A percentile compares a stretch with the other conserved stretches of the same genome.
Conservation (phyloP, 2,113 vertebrate genomes). For the Megaleporinus macrocephalus region DNA sequence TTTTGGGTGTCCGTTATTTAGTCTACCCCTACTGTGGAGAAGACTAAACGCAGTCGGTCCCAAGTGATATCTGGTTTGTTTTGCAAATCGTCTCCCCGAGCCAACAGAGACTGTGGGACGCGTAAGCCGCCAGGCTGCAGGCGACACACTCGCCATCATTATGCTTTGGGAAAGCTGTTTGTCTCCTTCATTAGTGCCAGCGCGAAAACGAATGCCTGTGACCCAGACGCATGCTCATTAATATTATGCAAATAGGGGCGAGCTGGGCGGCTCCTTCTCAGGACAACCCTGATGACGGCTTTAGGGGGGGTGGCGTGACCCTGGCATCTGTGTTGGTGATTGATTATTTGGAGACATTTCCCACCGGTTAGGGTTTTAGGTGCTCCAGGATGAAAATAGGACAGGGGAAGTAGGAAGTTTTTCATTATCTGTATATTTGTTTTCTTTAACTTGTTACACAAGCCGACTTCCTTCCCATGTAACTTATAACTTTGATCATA, state of each 20-base stretch:
- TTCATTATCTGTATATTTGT: background rate
- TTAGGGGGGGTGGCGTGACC: conserved; percentile 32
- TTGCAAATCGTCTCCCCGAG: conserved; percentile 22
- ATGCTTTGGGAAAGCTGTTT: conserved; percentile 58
- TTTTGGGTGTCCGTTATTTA: background rate
- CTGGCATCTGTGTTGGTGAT: conserved; percentile 14
- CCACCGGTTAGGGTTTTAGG: background rate
- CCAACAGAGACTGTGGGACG: conserved; percentile 11
- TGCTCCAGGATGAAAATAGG: background rate
- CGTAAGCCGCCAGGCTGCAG: background rate
- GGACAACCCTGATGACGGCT: conserved; percentile 43
- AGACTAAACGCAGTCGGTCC: background rate
- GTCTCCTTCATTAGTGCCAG: conserved; percentile 65
- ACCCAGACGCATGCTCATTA: conserved; percentile 64
- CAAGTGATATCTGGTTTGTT: background rate
- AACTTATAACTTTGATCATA: conserved; percentile 30
- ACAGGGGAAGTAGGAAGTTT: background rate
- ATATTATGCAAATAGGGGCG: conserved; percentile 71
- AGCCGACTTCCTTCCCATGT: background rate
- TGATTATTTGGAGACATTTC: conserved; percentile 17
- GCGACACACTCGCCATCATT: conserved; percentile 63
- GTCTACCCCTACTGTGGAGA: background rate
- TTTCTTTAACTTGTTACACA: background rate
- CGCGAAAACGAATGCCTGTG: conserved; percentile 47
- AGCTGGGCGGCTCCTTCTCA: conserved; percentile 36